Conservation (phyloP, 2,888 invertebrate species). For the Epirrita christyi region DNA sequence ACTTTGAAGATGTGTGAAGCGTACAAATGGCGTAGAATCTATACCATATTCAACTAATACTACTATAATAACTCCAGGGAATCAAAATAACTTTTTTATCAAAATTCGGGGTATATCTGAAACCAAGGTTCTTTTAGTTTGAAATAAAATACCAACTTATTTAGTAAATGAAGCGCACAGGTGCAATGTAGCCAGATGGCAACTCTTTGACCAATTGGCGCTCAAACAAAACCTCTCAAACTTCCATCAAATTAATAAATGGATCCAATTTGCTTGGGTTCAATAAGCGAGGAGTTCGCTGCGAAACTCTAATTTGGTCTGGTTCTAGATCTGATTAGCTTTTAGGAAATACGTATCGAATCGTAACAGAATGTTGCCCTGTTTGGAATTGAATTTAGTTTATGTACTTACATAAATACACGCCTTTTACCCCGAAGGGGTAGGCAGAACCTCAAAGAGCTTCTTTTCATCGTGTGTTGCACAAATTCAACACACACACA, state of each 20-base stretch:
- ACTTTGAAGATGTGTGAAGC: no score
- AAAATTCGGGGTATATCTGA: no score
- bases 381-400: slow-evolving; percentile 4
- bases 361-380: slow-evolving; percentile 2
- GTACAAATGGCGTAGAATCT: no score
- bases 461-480: no score
- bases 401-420: no score
- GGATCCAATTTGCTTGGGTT: slow-evolving; percentile 33
- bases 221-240: slow-evolving; percentile 23
- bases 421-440: no score
- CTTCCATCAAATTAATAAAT: slow-evolving; percentile 38
- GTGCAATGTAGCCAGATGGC: slow-evolving; percentile 23
- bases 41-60: no score
- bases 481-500: no score
- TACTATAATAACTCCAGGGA: no score
- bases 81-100: no score
- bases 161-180: slow-evolving; percentile 11
- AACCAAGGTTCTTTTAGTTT: no score
- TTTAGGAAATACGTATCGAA: slow-evolving; percentile 16
- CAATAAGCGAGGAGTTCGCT: slow-evolving; percentile 27
- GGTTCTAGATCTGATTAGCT: slow-evolving; percentile 23
- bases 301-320: slow-evolving; percentile 26
- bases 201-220: slow-evolving; percentile 16
- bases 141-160: slow-evolving; percentile 1
- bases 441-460: no score